Evolutionary conservation across 64 coral and sea anemone genomes (phyloP).

Genomic region (Trachythela sp.): DNA sequence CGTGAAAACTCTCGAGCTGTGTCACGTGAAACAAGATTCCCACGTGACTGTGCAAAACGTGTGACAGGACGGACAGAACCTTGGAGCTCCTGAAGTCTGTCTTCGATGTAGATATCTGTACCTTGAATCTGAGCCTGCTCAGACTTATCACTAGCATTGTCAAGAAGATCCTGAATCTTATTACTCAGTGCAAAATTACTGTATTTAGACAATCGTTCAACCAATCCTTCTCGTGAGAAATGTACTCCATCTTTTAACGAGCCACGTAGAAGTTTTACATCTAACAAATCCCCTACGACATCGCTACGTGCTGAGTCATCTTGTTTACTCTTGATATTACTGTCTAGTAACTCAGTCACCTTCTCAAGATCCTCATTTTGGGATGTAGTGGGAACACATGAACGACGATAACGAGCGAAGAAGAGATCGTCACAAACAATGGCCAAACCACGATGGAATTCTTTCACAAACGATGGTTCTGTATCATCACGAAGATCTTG

Average conservation of each 20-base stretch:
- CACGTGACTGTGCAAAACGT: slow-evolving; percentile 79
- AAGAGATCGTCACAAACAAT: slow-evolving; percentile 94
- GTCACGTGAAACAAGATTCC: slow-evolving; percentile 58
- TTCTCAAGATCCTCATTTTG: slow-evolving; percentile 62
- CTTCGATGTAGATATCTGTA: slow-evolving; percentile 76
- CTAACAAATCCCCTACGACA: slow-evolving; percentile 77
- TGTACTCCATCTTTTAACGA: slow-evolving; percentile 83
- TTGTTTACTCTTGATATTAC: slow-evolving; percentile 64
- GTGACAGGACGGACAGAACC: slow-evolving; percentile 64
- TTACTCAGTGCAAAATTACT: slow-evolving; percentile 82
- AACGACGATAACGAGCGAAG: slow-evolving; percentile 89
- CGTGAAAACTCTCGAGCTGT: slow-evolving; percentile 69
- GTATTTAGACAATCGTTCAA: slow-evolving; percentile 77
- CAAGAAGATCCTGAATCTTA: slow-evolving; percentile 69
- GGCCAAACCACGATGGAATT: slow-evolving; percentile 86
- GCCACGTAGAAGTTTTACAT: slow-evolving; percentile 77
- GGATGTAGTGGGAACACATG: slow-evolving; percentile 56
- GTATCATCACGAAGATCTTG: slow-evolving; percentile 90
- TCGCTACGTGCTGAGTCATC: slow-evolving; percentile 65
- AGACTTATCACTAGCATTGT: slow-evolving; percentile 67
- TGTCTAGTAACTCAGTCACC: slow-evolving; percentile 63
- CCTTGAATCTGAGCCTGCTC: slow-evolving; percentile 66
- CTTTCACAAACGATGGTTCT: slow-evolving; percentile 83
- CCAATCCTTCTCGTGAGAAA: slow-evolving; percentile 76
- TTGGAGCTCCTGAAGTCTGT: slow-evolving; percentile 59